phyloP scores from a whole-genome alignment of 2,113 vertebrate species.

The Coryphaenoides rupestris region DNA sequence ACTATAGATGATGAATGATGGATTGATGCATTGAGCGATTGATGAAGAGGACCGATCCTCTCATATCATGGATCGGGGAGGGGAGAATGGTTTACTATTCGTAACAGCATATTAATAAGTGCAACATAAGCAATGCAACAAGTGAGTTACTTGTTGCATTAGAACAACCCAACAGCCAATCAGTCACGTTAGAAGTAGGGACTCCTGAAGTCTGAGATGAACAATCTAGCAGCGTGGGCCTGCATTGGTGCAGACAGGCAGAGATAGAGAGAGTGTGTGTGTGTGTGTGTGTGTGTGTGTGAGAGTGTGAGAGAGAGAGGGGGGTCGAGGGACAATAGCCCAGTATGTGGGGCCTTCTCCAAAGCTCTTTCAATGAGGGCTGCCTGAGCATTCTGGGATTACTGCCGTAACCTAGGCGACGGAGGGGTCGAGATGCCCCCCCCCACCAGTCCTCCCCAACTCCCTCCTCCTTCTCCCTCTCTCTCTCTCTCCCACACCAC shows the following conservation, averaged over 20 bases:
- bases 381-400: conserved; percentile 74
- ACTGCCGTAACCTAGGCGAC: conserved; percentile 70
- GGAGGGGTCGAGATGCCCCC: conserved; percentile 69
- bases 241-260: conserved; percentile 3
- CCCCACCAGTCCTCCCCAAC: conserved; percentile 58
- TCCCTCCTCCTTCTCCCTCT: conserved; percentile 16
- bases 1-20: too few relatives aligned
- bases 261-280: conserved; percentile 14
- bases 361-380: conserved; percentile 65
- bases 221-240: conserved; percentile 43
- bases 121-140: too few relatives aligned
- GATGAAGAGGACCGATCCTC: too few relatives aligned
- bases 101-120: too few relatives aligned
- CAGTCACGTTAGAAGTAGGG: too few relatives aligned
- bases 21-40: too few relatives aligned
- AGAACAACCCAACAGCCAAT: too few relatives aligned
- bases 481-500: conserved; percentile 21
- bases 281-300: too few relatives aligned
- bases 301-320: conserved; percentile 8
- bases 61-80: too few relatives aligned
- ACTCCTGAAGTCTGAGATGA: too few relatives aligned
- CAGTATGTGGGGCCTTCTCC: conserved; percentile 69
- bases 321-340: conserved; percentile 68
- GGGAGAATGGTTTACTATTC: too few relatives aligned
- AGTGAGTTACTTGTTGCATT: too few relatives aligned